Evolutionary conservation across 2,113 vertebrate genomes (phyloP), one percentile per base, ranked within the genome.

Genomic region (Protomyctophum bolini): DNA sequence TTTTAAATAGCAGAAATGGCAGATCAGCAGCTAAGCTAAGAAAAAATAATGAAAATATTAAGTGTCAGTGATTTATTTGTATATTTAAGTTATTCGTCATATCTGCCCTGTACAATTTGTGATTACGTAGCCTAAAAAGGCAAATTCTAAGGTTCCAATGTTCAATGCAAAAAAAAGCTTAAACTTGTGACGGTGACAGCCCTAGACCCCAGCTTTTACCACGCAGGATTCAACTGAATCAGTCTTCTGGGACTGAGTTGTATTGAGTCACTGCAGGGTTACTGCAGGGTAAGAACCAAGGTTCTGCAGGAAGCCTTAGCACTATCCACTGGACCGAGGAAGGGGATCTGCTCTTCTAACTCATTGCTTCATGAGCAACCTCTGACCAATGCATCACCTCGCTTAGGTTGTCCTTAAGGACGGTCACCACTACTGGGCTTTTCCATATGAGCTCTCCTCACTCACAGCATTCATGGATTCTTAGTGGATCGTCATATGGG

Each of bases 281-380:
- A 75, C 46, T 49, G 29, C 46, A 4, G 67, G 49, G 29, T 28
- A 28, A 15, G 8, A 65, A n/a, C 33, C 51, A 54, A 54, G 11
- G 46, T 2, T 15, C 15, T 14, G 7, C 62, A 47, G 63, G 33
- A 41, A 41, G 33, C 62, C 14, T 45, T 67, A 3, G 21, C 21
- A 51, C 70, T 68, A 4, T 47, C 78, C 70, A 54, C 76, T 54
- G 85, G 83, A 79, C 64, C 84, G 86, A 82, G 62, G 86, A 76
- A 57, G 0, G 80, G 83, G 80, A 78, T 59, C 72, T 72, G 68
- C 74, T 73, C 54, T 68, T 59, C 58, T 85, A 84, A 89, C 67
- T 29, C 84, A 79, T 85, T 28, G 85, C 88, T 87, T 78, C 75
- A 83, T 78, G 41, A 72, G 49, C 72, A 58, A 63, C 29, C 79